phyloP scores from a whole-genome alignment of 2,113 vertebrate genomes.

The Polyodon spathula region DNA sequence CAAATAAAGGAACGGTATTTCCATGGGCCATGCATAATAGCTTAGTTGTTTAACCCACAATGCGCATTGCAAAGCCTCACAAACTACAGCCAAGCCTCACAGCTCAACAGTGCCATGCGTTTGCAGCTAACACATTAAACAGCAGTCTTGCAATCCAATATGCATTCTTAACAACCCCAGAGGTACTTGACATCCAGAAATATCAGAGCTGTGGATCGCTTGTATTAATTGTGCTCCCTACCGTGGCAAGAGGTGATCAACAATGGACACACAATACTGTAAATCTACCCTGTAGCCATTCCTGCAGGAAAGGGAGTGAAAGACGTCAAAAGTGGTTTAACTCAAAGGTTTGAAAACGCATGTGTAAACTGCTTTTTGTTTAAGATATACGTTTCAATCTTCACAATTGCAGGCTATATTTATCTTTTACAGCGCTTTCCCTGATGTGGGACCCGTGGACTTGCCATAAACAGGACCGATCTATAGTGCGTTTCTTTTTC shows the following conservation, averaged over 20 bases:
- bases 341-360: slow-evolving; percentile 55
- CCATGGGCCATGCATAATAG: too few relatives aligned
- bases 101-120: too few relatives aligned
- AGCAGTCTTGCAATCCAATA: too few relatives aligned
- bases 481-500: background rate
- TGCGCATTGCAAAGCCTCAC: too few relatives aligned
- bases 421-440: slow-evolving; percentile 37
- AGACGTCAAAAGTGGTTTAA: slow-evolving; percentile 62
- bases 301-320: slow-evolving; percentile 54
- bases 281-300: slow-evolving; percentile 51
- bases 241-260: slow-evolving; percentile 33
- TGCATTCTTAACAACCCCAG: too few relatives aligned
- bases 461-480: background rate
- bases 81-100: too few relatives aligned
- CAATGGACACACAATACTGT: slow-evolving; percentile 40
- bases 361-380: slow-evolving; percentile 64
- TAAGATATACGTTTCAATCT: slow-evolving; percentile 52
- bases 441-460: slow-evolving; percentile 43
- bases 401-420: slow-evolving; percentile 56
- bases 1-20: too few relatives aligned
- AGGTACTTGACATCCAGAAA: too few relatives aligned
- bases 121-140: too few relatives aligned
- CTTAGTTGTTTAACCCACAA: too few relatives aligned
- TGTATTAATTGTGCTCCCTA: slow-evolving; percentile 49
- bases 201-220: slow-evolving; percentile 53